A percentile compares a stretch with the other conserved stretches of the same genome.
phyloP scores from a whole-genome alignment of 2,113 vertebrate genomes.

The Cygnus buccinator region DNA sequence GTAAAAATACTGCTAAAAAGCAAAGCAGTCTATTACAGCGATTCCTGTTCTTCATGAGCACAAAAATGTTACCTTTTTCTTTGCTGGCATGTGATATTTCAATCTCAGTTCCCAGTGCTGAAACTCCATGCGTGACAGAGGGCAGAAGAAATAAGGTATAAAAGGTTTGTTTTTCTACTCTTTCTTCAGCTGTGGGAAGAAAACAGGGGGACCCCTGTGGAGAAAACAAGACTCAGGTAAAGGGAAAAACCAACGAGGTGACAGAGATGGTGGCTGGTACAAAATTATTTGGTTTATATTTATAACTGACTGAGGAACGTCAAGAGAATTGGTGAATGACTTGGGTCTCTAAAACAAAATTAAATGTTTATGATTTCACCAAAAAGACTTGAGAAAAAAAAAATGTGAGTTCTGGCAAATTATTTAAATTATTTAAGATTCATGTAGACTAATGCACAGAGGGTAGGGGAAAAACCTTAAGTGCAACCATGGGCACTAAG shows the following conservation, averaged over 20 bases:
- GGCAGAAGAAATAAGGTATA: neutral
- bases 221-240: neutral
- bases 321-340: neutral
- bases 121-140: neutral
- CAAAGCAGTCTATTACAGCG: neutral
- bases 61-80: neutral
- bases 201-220: neutral
- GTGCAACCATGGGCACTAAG: neutral
- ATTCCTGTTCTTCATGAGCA: neutral
- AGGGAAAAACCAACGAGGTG: neutral
- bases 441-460: accelerated
- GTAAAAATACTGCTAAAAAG: neutral
- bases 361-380: neutral
- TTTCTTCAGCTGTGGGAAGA: neutral
- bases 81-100: neutral
- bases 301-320: neutral
- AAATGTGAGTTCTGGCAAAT: neutral
- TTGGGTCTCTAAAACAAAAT: neutral
- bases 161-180: neutral
- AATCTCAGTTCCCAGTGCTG: neutral
- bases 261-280: neutral
- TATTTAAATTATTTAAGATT: neutral
- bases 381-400: neutral
- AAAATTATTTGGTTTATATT: neutral
- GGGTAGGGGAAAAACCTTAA: neutral